Evolutionary conservation across 53 echinoderm and acorn worm species (phyloP).

Genomic region (Hippasteria phrygiana): DNA sequence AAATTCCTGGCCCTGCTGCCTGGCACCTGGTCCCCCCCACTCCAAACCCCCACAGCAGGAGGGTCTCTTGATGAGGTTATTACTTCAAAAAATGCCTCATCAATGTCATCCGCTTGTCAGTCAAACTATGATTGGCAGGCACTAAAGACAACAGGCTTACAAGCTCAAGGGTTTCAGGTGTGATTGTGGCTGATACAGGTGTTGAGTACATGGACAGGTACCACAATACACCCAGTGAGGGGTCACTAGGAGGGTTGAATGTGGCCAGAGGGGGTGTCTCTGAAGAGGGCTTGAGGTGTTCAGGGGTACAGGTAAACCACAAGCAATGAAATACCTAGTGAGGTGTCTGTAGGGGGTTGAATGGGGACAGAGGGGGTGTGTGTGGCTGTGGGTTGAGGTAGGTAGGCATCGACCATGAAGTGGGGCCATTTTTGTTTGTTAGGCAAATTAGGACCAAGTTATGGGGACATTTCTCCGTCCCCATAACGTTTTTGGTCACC

Average conservation of each 20-base stretch:
- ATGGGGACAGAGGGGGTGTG: no score
- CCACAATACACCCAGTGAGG: conserved; percentile 36
- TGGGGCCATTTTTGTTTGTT: no score
- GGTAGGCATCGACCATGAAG: no score
- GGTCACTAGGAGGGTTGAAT: neutral
- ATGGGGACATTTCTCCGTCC: no score
- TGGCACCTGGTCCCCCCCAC: neutral
- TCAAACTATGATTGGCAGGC: conserved; percentile 24
- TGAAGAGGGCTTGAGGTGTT: conserved; percentile 30
- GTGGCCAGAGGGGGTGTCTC: conserved; percentile 33
- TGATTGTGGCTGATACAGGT: conserved; percentile 31
- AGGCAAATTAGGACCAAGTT: no score
- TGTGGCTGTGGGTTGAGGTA: no score
- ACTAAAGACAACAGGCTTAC: conserved; percentile 39
- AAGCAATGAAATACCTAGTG: neutral
- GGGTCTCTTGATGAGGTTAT: conserved; percentile 23
- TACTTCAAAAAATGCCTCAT: conserved; percentile 4
- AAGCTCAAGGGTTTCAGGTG: conserved; percentile 24
- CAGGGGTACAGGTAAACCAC: neutral
- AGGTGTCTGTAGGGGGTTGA: no score
- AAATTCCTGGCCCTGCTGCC: neutral
- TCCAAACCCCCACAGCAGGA: conserved; percentile 19
- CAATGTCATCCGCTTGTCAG: conserved; percentile 31
- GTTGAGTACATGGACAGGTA: conserved; percentile 41
- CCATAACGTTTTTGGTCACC: no score